Conservation (phyloP, 2,113 vertebrate species). For the Isurus oxyrinchus region DNA sequence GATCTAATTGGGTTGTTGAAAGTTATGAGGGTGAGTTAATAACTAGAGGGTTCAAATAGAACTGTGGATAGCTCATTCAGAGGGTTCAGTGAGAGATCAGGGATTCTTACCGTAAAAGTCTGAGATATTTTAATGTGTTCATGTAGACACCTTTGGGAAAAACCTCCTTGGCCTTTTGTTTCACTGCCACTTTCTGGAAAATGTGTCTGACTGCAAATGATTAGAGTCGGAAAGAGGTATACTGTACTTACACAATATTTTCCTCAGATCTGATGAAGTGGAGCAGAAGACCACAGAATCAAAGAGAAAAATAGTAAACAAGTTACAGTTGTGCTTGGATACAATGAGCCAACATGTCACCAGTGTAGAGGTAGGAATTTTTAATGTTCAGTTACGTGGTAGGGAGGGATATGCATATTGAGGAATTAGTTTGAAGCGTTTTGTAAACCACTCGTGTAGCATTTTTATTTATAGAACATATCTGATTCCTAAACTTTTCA, state of each 20-base stretch:
- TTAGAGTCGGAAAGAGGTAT: background rate
- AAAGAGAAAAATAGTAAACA: background rate
- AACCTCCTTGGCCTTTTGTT: background rate
- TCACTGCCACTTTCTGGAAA: background rate
- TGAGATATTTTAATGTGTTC: background rate
- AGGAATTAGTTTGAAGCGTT: background rate
- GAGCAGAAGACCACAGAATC: slow-evolving; percentile 5
- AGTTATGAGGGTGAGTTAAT: background rate
- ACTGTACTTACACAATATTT: background rate
- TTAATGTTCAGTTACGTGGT: background rate
- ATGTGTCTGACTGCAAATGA: background rate
- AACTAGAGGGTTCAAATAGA: background rate
- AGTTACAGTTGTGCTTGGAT: background rate
- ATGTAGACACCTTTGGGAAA: background rate
- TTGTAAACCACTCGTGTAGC: no score
- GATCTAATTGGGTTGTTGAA: background rate
- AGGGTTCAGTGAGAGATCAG: background rate
- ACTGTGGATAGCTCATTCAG: background rate
- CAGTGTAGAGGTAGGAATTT: background rate
- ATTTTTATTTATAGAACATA: background rate
- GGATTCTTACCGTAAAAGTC: background rate
- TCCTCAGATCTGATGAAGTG: background rate
- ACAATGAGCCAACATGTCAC: slow-evolving; percentile 17
- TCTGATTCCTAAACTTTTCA: background rate
- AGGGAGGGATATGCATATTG: background rate